A percentile compares a stretch with the other conserved stretches of the same genome.
Conservation (phyloP, 2,888 invertebrate species). For the Euzetes globulus region DNA sequence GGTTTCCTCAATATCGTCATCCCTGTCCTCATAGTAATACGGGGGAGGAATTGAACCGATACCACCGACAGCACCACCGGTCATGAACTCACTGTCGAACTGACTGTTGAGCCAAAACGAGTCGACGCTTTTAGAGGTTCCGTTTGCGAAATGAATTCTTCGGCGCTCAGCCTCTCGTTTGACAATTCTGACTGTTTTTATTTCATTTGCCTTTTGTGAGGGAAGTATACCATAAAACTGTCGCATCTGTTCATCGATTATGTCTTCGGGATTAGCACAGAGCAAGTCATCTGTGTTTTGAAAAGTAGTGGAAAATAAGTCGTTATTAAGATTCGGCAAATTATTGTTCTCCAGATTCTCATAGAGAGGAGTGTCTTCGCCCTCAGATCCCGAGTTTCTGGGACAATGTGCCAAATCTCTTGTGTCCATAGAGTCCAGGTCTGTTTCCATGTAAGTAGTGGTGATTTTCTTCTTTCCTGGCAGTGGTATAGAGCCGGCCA, state of each 20-base stretch:
- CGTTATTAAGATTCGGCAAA: not conserved
- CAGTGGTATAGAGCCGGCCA: constrained; percentile 43
- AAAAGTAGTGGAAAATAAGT: constrained; percentile 8
- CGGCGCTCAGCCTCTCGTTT: constrained; percentile 82
- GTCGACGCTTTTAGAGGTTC: not conserved
- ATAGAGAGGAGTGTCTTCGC: constrained; percentile 24
- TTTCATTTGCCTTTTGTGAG: constrained; percentile 72
- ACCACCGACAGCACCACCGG: constrained; percentile 13
- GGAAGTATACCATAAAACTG: constrained; percentile 47
- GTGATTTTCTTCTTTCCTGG: constrained; percentile 49
- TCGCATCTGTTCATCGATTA: constrained; percentile 49
- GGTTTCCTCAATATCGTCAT: not conserved
- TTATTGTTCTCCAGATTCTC: constrained; percentile 25
- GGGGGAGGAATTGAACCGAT: constrained; percentile 24
- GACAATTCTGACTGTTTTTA: constrained; percentile 85
- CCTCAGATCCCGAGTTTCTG: constrained; percentile 11
- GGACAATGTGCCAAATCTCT: constrained; percentile 52
- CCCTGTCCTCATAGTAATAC: constrained; percentile 21
- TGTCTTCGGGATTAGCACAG: constrained; percentile 13
- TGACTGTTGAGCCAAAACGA: constrained; percentile 13
- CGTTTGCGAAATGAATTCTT: constrained; percentile 45
- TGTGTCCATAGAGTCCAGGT: constrained; percentile 71
- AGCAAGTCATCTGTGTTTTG: constrained; percentile 10
- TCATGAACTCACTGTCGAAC: not conserved
- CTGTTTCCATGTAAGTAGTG: constrained; percentile 79